A percentile compares a stretch with the other conserved stretches of the same genome.
phyloP scores from a whole-genome alignment of 2,888 invertebrate genomes.

The Odontocolon sp. region DNA sequence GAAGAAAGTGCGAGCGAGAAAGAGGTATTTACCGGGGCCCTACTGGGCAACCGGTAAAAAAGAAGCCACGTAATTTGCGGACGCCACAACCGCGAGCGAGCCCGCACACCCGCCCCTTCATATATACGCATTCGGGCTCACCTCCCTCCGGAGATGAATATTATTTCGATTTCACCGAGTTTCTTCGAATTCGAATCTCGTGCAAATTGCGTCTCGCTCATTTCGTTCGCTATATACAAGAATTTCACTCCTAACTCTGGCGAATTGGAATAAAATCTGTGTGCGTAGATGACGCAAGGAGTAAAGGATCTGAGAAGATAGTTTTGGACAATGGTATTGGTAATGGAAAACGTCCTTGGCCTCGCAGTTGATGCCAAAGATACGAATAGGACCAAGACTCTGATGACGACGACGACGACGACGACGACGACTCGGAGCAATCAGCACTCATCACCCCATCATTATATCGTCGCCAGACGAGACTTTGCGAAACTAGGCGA shows the following conservation, averaged over 20 bases:
- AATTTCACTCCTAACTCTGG: not conserved
- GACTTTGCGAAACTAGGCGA: slow-evolving; percentile 52
- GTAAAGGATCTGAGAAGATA: not conserved
- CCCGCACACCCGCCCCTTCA: slow-evolving; percentile 43
- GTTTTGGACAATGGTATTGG: not conserved
- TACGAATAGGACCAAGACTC: no score
- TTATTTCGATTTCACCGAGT: slow-evolving; percentile 60
- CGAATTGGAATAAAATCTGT: not conserved
- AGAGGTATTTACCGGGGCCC: slow-evolving; percentile 51
- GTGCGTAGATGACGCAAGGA: not conserved
- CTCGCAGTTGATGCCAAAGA: not conserved
- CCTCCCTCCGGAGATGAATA: slow-evolving; percentile 41
- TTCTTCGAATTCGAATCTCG: slow-evolving; percentile 56
- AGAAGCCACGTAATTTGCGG: slow-evolving; percentile 61
- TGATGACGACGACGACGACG: slow-evolving; percentile 19
- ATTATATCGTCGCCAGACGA: slow-evolving; percentile 51
- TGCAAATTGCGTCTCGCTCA: slow-evolving; percentile 36
- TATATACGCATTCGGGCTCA: slow-evolving; percentile 8
- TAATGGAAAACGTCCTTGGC: slow-evolving; percentile 18
- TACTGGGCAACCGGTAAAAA: slow-evolving; percentile 59
- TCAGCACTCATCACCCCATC: slow-evolving; percentile 53
- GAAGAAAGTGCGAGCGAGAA: slow-evolving; percentile 53
- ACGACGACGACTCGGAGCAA: slow-evolving; percentile 49
- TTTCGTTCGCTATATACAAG: not conserved
- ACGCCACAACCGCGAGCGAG: slow-evolving; percentile 52